phyloP scores from a whole-genome alignment of 2,888 invertebrate species.

The Portevinia maculata region DNA sequence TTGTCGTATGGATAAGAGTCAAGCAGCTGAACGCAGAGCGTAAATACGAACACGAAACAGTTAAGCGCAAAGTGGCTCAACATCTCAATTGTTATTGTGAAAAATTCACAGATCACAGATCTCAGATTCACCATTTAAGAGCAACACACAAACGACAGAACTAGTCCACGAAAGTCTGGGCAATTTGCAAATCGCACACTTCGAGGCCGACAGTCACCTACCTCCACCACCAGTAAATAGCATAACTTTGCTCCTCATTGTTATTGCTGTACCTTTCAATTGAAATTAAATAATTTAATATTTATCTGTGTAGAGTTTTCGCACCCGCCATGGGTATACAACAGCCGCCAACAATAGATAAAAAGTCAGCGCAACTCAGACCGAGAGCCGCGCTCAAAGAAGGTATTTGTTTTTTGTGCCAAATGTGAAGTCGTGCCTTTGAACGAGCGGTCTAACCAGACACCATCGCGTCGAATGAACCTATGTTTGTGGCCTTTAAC shows the following conservation, averaged over 20 bases:
- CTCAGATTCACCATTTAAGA: conserved; percentile 58
- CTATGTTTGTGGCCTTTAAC: not conserved
- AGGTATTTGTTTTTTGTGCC: conserved; percentile 63
- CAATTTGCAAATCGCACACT: conserved; percentile 63
- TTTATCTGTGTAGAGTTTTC: conserved; percentile 37
- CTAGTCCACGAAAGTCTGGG: conserved; percentile 61
- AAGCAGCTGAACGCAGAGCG: conserved; percentile 6
- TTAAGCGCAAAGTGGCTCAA: conserved; percentile 71
- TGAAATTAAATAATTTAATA: conserved; percentile 61
- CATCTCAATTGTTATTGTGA: conserved; percentile 72
- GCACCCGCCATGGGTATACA: conserved; percentile 50
- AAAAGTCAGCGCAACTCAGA: conserved; percentile 34
- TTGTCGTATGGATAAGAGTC: conserved; percentile 23
- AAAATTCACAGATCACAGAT: conserved; percentile 68
- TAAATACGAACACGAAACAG: conserved; percentile 65
- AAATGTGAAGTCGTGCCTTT: conserved; percentile 70
- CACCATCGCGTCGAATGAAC: conserved; percentile 30
- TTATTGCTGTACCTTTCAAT: conserved; percentile 54
- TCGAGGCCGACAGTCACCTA: conserved; percentile 35
- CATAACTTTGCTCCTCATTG: conserved; percentile 40
- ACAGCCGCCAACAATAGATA: conserved; percentile 52
- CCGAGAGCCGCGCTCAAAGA: conserved; percentile 26
- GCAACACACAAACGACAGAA: conserved; percentile 29
- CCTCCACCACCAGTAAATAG: not conserved
- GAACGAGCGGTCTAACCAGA: conserved; percentile 60